phyloP scores from a whole-genome alignment of 2,888 invertebrate species.

The Latrodectus elegans region DNA sequence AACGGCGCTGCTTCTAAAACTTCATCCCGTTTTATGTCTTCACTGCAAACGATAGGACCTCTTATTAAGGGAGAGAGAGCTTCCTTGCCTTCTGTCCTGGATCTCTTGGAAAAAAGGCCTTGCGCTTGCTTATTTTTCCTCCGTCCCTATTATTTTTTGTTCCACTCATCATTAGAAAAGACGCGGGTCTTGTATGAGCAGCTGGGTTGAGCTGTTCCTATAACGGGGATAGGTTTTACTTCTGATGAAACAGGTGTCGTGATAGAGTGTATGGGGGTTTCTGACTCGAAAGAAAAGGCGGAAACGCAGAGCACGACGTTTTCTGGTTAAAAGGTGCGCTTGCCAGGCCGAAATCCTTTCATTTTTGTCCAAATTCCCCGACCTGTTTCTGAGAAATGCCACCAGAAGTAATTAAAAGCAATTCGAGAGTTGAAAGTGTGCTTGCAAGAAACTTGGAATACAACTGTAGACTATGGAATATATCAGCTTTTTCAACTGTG shows the following conservation, averaged over 20 bases:
- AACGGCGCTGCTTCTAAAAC: slow-evolving; percentile 25
- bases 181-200: slow-evolving; percentile 30
- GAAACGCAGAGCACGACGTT: background rate
- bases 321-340: too few species aligned
- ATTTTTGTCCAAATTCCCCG: too few species aligned
- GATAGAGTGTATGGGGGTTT: background rate
- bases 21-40: slow-evolving; percentile 56
- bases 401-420: too few species aligned
- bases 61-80: background rate
- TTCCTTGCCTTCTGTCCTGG: background rate
- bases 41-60: slow-evolving; percentile 12
- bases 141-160: background rate
- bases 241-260: slow-evolving; percentile 32
- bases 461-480: too few species aligned
- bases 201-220: slow-evolving; percentile 4
- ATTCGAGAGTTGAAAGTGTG: too few species aligned
- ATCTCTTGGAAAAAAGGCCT: slow-evolving; percentile 1
- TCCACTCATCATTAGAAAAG: slow-evolving; percentile 30
- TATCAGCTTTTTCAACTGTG: too few species aligned
- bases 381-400: too few species aligned
- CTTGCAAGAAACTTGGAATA: too few species aligned
- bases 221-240: too few species aligned
- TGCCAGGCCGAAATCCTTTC: too few species aligned
- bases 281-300: background rate
- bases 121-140: background rate